A percentile compares a stretch with the other conserved stretches of the same genome.
Conservation (phyloP, 2,113 vertebrate genomes). For the Furnarius figulus region DNA sequence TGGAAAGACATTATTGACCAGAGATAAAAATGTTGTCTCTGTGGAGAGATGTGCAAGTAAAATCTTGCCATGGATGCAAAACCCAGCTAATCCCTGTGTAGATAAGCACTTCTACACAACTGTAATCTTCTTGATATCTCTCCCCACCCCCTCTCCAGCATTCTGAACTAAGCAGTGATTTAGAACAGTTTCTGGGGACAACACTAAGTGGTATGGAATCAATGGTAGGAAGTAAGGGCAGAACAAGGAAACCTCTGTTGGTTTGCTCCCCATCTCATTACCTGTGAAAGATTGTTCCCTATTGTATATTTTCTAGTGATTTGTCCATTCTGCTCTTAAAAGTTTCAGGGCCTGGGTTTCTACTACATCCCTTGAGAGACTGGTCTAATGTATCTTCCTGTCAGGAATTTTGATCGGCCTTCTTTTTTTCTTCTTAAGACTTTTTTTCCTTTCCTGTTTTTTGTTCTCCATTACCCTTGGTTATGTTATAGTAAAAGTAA, state of each 20-base stretch:
- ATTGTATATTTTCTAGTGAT: constrained; percentile 47
- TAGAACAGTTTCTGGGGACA: constrained; percentile 15
- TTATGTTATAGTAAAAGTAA: not conserved
- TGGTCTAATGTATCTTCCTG: constrained; percentile 41
- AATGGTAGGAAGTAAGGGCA: constrained; percentile 17
- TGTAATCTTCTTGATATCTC: not conserved
- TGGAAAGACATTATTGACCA: not conserved
- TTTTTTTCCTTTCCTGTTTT: not conserved
- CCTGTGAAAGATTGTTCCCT: constrained; percentile 57
- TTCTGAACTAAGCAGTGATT: not conserved
- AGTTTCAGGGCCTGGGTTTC: constrained; percentile 29
- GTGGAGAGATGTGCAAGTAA: not conserved
- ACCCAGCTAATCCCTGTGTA: not conserved
- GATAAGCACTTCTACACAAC: not conserved
- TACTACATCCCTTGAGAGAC: not conserved
- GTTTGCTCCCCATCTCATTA: constrained; percentile 45
- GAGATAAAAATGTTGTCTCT: not conserved
- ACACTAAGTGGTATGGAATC: constrained; percentile 20
- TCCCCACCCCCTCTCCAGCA: not conserved
- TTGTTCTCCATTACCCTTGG: not conserved
- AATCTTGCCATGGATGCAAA: not conserved
- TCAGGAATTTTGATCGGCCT: not conserved
- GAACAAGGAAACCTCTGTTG: not conserved
- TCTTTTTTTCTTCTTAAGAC: not conserved
- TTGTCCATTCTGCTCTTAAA: constrained; percentile 37